Percentiles rank a stretch among this genome's conserved stretches.
Conservation (phyloP, 1,140 invertebrate genomes). For the Tetramorium parvispinum region DNA sequence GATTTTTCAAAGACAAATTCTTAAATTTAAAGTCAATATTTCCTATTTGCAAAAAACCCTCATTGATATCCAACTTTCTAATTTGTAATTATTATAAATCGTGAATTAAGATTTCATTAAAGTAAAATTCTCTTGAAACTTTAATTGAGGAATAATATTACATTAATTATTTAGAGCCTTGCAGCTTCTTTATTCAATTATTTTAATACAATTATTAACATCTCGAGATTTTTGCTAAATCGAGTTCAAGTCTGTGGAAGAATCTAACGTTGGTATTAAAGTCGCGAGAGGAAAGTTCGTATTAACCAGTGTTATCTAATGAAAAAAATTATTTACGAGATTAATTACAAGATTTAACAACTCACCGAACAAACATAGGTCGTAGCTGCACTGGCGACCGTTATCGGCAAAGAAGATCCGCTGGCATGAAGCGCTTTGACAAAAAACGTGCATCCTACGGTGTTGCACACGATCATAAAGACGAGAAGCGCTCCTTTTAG, state of each 20-base stretch:
- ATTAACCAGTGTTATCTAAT: not conserved
- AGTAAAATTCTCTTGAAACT: not conserved
- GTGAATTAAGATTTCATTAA: not conserved
- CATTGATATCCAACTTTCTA: not conserved
- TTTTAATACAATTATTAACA: not conserved
- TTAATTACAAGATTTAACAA: constrained; percentile 52
- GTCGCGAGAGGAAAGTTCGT: not conserved
- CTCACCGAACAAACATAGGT: constrained; percentile 89
- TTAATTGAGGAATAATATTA: not conserved
- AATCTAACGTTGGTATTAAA: not conserved
- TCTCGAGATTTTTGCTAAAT: not conserved
- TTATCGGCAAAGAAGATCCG: constrained; percentile 87
- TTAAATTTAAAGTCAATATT: not conserved
- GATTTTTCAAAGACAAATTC: not conserved
- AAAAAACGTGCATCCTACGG: constrained; percentile 87
- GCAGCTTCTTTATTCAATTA: not conserved
- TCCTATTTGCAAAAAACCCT: not conserved
- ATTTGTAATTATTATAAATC: not conserved
- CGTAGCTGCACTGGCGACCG: constrained; percentile 87
- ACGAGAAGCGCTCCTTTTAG: constrained; percentile 82
- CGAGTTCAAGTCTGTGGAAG: not conserved
- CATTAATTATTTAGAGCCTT: not conserved
- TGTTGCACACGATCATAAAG: constrained; percentile 87
- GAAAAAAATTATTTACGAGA: constrained; percentile 24
- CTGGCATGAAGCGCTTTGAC: constrained; percentile 87